These are phyloP conservation scores for Microplitis deprimator DNA, from an alignment of 2,888 invertebrate species.

Conservation along the genomic window DNA sequence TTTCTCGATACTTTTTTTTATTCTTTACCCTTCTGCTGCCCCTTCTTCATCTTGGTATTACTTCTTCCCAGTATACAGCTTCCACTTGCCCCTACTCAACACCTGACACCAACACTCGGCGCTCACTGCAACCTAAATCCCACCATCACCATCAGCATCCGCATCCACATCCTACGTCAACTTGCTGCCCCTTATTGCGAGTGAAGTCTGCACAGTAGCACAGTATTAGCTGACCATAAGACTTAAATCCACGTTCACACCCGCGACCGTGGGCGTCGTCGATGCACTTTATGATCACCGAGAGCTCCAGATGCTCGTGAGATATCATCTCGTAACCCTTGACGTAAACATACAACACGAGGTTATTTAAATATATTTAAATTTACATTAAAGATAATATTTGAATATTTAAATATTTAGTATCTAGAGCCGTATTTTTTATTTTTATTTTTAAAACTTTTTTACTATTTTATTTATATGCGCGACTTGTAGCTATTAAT, in stretches of 20 bases:
- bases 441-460: background rate
- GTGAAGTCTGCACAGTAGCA: background rate
- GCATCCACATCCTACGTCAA: background rate
- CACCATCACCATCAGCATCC: background rate
- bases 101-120: background rate
- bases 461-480: background rate
- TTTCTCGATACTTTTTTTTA: background rate
- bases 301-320: background rate
- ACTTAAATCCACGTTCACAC: background rate
- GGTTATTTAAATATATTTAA: too few species aligned
- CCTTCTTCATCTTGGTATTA: background rate
- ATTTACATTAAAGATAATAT: too few species aligned
- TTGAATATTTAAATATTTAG: too few species aligned
- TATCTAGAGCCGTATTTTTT: too few species aligned
- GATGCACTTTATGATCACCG: background rate
- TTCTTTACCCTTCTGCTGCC: background rate
- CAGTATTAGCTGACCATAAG: background rate
- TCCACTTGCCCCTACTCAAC: background rate
- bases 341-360: background rate
- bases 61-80: background rate
- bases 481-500: background rate
- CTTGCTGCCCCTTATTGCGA: too few species aligned
- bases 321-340: background rate
- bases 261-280: background rate
- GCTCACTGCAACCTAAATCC: background rate